Evolutionary conservation across 2,113 vertebrate genomes (phyloP).

Genomic region (Uropsilus gracilis): DNA sequence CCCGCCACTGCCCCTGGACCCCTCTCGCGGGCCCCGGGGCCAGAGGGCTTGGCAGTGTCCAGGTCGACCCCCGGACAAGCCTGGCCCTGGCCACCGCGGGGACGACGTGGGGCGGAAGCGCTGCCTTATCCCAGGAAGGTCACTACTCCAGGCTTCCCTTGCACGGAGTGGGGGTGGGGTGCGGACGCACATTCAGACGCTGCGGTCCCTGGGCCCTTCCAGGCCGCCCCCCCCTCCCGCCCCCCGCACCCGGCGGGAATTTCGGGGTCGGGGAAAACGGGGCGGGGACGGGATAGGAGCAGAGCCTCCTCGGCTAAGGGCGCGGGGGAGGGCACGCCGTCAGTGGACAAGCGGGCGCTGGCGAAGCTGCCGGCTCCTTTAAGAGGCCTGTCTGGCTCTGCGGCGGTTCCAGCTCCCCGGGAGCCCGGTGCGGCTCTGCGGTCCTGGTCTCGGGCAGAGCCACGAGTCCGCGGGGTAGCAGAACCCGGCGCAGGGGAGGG

Average conservation of each 20-base stretch:
- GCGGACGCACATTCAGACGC: not conserved
- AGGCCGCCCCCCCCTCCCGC: not conserved
- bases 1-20: too few species aligned
- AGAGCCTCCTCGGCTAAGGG: not conserved
- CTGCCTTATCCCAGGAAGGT: not conserved
- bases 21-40: not conserved
- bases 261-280: not conserved
- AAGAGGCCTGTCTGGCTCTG: constrained; percentile 67
- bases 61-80: too few species aligned
- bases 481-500: not conserved
- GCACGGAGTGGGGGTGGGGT: not conserved
- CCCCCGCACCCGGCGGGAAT: not conserved
- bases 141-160: not conserved
- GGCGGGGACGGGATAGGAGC: not conserved
- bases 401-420: not conserved
- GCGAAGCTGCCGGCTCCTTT: constrained; percentile 53
- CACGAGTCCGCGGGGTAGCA: accelerated
- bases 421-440: constrained; percentile 22
- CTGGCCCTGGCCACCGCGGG: not conserved
- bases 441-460: not conserved
- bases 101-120: constrained; percentile 13
- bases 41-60: not conserved
- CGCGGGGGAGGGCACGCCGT: not conserved
- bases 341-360: not conserved
- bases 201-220: not conserved